Evolutionary conservation across 2,888 invertebrate genomes (phyloP).

Genomic region (Cataglyphis livida): DNA sequence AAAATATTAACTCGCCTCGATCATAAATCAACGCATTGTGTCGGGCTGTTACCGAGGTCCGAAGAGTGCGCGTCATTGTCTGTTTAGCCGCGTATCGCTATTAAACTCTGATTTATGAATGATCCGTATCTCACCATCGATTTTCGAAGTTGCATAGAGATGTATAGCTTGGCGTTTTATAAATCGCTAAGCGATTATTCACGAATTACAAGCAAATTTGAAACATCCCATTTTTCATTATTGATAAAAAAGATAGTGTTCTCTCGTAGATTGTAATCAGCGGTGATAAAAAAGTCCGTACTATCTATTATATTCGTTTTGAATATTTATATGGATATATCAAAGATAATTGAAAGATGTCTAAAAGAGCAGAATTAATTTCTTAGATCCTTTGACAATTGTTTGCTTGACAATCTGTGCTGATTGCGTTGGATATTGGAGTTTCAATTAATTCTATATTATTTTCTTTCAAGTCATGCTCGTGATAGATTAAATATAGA

Average conservation of each 20-base stretch:
- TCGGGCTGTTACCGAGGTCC: constrained; percentile 53
- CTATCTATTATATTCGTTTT: background rate
- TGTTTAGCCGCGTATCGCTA: constrained; percentile 53
- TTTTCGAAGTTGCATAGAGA: background rate
- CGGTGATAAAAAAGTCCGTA: background rate
- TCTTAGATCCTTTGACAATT: background rate
- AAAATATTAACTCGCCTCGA: constrained; percentile 54
- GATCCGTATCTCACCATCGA: constrained; percentile 42
- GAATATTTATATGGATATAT: background rate
- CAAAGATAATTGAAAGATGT: background rate
- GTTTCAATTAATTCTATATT: background rate
- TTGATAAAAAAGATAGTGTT: background rate
- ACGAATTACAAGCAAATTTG: background rate
- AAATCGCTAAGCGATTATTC: background rate
- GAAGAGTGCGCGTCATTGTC: constrained; percentile 56
- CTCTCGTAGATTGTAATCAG: background rate
- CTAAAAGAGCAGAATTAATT: background rate
- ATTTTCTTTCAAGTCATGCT: constrained; percentile 7
- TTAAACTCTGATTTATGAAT: constrained; percentile 43
- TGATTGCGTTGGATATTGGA: background rate
- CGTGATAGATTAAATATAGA: constrained; percentile 12
- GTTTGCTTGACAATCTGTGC: constrained; percentile 9
- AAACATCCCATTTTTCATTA: background rate
- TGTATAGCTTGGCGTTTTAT: background rate
- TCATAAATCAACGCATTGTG: constrained; percentile 55